Percentiles rank a stretch among this genome's conserved stretches.
Conservation (phyloP, 2,797 vertebrate genomes). For the Myotis planiceps region DNA sequence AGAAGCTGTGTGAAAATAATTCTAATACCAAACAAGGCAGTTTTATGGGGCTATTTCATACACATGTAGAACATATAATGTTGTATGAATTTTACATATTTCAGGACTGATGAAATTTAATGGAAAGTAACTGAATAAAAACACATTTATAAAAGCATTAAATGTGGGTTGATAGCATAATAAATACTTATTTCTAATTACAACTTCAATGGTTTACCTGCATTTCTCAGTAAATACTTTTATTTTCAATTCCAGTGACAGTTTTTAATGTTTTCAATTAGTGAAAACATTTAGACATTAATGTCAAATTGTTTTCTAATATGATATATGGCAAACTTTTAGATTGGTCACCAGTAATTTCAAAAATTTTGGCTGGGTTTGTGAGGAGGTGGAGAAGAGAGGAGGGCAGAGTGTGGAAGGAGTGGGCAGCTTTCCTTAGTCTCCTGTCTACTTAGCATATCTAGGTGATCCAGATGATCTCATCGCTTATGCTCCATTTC, state of each 20-base stretch:
- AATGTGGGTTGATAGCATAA: not conserved
- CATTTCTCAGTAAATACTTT: not conserved
- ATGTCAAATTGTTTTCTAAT: not conserved
- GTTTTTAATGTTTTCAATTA: slow-evolving; percentile 23
- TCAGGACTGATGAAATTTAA: not conserved
- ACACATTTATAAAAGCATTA: not conserved
- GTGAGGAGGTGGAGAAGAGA: not conserved
- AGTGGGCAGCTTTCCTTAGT: too few species aligned
- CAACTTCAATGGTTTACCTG: not conserved
- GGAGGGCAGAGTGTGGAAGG: not conserved
- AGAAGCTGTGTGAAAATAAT: not conserved
- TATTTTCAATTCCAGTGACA: not conserved
- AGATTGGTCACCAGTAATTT: not conserved
- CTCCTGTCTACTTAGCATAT: not conserved
- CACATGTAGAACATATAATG: not conserved
- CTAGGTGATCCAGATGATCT: slow-evolving; percentile 14
- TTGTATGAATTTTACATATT: not conserved
- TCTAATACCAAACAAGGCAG: not conserved
- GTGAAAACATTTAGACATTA: not conserved
- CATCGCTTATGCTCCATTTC: slow-evolving; percentile 61
- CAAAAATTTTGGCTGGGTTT: not conserved
- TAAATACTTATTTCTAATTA: not conserved
- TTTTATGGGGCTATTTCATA: not conserved
- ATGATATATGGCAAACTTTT: not conserved
- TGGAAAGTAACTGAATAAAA: not conserved